Evolutionary conservation across 2,113 vertebrate species (phyloP).

Genomic region (Lathamus discolor): DNA sequence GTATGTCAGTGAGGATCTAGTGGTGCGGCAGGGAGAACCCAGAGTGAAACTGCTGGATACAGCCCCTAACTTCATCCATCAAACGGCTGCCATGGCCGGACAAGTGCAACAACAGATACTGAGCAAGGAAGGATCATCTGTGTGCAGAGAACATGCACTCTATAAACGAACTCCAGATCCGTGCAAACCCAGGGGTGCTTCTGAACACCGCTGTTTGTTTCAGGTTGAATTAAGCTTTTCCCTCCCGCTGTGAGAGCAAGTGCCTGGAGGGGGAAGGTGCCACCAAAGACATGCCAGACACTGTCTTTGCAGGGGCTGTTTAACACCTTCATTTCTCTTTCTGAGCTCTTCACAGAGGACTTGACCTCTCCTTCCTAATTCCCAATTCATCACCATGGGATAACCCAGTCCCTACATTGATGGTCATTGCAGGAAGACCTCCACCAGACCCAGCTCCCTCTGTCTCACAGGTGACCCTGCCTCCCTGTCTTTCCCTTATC

Average conservation of each 20-base stretch:
- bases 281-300: neutral
- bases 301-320: neutral
- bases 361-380: neutral
- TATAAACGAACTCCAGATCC: neutral
- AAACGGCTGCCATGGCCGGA: neutral
- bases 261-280: neutral
- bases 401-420: neutral
- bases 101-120: neutral
- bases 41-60: neutral
- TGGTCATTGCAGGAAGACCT: neutral
- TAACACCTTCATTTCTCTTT: neutral
- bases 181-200: neutral
- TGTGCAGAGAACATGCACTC: neutral
- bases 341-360: neutral
- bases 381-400: accelerated
- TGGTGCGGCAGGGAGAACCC: neutral
- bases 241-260: neutral
- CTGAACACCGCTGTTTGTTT: neutral
- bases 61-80: neutral
- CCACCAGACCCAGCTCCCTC: neutral
- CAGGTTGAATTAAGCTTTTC: neutral
- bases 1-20: neutral
- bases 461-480: neutral
- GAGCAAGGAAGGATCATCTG: neutral
- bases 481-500: neutral